These are phyloP conservation scores for Spea multiplicata DNA, from an alignment of 2,113 vertebrate species.

Conservation along the genomic window DNA sequence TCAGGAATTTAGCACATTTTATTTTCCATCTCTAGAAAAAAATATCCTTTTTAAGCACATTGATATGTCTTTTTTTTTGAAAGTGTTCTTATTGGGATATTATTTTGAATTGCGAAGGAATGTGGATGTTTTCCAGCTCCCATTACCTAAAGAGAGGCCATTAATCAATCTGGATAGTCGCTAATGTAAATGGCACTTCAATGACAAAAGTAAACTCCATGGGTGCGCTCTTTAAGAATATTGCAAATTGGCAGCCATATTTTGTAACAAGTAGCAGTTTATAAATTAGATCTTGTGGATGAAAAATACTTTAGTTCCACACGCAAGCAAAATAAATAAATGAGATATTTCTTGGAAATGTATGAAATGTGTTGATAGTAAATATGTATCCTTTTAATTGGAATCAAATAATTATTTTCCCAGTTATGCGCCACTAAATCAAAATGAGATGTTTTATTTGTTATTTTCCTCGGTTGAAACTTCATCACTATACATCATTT, in stretches of 20 bases:
- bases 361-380: no score
- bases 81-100: conserved; percentile 19
- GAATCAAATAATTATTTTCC: no score
- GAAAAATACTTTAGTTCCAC: not conserved
- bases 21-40: not conserved
- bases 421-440: no score
- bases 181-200: conserved; percentile 34
- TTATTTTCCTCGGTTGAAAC: no score
- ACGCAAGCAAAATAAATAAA: not conserved
- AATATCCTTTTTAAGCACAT: not conserved
- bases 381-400: no score
- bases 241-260: conserved; percentile 10
- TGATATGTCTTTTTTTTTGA: not conserved
- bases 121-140: conserved; percentile 25
- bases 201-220: conserved; percentile 31
- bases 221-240: not conserved
- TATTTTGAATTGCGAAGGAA: conserved; percentile 9
- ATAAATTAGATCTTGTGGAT: not conserved
- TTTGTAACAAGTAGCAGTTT: not conserved
- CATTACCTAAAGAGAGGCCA: conserved; percentile 33
- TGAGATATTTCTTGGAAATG: no score
- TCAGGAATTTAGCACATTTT: conserved; percentile 21
- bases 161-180: conserved; percentile 25
- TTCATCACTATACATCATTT: no score
- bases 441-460: no score